These are phyloP conservation scores for Rachycentron canadum DNA, from an alignment of 2,797 vertebrate species.

Conservation along the genomic window DNA sequence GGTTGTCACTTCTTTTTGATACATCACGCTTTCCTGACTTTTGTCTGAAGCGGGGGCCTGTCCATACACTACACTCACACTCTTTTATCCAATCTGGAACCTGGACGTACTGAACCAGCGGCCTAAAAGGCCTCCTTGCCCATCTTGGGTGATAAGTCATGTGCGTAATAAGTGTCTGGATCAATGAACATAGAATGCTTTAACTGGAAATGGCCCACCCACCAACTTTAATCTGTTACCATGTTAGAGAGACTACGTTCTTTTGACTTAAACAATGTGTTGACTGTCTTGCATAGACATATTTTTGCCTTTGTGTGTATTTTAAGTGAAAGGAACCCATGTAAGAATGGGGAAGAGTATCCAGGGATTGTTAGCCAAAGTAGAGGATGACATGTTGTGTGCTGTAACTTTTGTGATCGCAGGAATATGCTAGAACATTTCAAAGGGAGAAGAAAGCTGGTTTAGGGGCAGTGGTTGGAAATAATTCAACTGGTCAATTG, in stretches of 20 bases:
- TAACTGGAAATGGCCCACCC: conserved; percentile 81
- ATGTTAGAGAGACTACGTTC: conserved; percentile 75
- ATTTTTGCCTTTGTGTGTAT: conserved; percentile 80
- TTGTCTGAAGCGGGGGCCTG: conserved; percentile 86
- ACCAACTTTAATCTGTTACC: conserved; percentile 76
- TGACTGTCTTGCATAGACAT: conserved; percentile 70
- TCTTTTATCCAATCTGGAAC: conserved; percentile 73
- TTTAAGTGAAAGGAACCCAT: conserved; percentile 82
- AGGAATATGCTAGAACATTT: conserved; percentile 84
- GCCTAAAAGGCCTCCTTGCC: conserved; percentile 79
- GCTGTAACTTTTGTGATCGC: conserved; percentile 83
- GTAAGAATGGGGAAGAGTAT: conserved; percentile 80
- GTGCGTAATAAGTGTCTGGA: conserved; percentile 76
- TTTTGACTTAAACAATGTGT: conserved; percentile 74
- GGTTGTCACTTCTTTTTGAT: conserved; percentile 80
- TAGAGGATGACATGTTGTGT: conserved; percentile 83
- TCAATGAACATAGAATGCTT: conserved; percentile 82
- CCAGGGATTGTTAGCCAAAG: conserved; percentile 87
- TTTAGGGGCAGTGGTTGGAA: conserved; percentile 80
- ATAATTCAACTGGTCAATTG: conserved; percentile 81
- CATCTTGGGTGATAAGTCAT: conserved; percentile 70
- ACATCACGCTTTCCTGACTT: conserved; percentile 83
- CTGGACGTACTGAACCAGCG: conserved; percentile 74
- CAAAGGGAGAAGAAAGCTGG: conserved; percentile 80
- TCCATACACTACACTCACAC: conserved; percentile 78